These are phyloP conservation scores for Mungos mungo DNA, from an alignment of 2,113 vertebrate genomes.

Conservation along the genomic window DNA sequence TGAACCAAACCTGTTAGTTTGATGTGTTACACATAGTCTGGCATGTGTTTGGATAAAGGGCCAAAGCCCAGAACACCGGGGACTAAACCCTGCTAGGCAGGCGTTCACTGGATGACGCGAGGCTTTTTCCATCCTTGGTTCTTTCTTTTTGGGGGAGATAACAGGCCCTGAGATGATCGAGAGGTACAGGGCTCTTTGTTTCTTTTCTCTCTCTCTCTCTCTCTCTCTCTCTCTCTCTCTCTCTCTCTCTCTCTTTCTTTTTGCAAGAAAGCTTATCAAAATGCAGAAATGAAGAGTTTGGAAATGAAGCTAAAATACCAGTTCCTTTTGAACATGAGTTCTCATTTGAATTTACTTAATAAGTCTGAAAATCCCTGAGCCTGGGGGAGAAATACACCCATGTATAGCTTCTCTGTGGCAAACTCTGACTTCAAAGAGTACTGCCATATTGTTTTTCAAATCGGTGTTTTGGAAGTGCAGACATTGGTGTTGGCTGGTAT, in stretches of 20 bases:
- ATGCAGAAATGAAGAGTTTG: not conserved
- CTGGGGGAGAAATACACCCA: not conserved
- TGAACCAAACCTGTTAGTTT: constrained; percentile 14
- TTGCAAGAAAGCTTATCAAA: not conserved
- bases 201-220: not conserved
- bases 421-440: not conserved
- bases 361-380: constrained; percentile 6
- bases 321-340: constrained; percentile 22
- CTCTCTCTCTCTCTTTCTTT: not conserved
- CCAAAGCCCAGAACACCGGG: constrained; percentile 18
- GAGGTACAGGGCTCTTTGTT: not conserved
- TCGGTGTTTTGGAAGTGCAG: not conserved
- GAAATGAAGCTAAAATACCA: not conserved
- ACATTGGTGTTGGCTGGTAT: constrained; percentile 23
- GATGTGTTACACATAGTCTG: constrained; percentile 18
- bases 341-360: constrained; percentile 32
- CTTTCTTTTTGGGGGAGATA: not conserved
- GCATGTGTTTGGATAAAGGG: not conserved
- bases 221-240: not conserved
- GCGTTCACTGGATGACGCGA: not conserved
- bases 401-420: not conserved
- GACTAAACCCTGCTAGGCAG: constrained; percentile 8
- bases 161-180: not conserved
- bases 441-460: not conserved
- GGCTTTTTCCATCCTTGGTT: not conserved